Evolutionary conservation across 2,113 vertebrate species (phyloP), one percentile per base, ranked within the genome.

Genomic region (Trogon melanurus): DNA sequence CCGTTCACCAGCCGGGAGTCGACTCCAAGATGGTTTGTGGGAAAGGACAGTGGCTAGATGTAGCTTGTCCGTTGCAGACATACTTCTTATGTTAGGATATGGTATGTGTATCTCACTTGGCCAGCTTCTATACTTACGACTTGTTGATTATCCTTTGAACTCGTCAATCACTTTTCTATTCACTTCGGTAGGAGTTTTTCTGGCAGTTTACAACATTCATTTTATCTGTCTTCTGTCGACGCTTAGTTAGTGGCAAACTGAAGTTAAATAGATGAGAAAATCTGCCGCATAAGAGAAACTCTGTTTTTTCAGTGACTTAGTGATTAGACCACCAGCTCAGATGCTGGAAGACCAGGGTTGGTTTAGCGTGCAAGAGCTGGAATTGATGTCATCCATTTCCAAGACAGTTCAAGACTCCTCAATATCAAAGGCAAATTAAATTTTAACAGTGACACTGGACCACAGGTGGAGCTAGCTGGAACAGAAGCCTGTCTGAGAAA

Each of bases 1-100:
- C 30, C 1, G 0, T 8, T n/a, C 51, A 4, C 15, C 3, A 5
- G 6, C 18, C 73, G 23, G 21, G 29, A 3, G 0, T 2, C 67
- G 48, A 5, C 48, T 73, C 9, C 64, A 18, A 20, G 48, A 27
- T 9, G 6, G 16, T 41, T 41, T 41, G 41, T 41, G 41, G 41
- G 41, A 41, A 6, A 82, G 25, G 36, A 30, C 0, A 1, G 36
- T n/a, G 51, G 29, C 16, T 8, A 16, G 34, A 48, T 3, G 3
- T 5, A 69, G 16, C 26, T 21, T n/a, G 41, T 47, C 71, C 58
- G 6, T 47, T 32, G 45, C 4, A 5, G 50, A 54, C n/a, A 26
- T 32, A 32, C 13, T 1, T 79, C 86, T 72, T 30, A n/a, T 16
- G 27, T 50, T 70, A 5, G 19, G 67, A 47, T 15, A 71, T 90